Percentiles rank a stretch among this genome's conserved stretches.
Conservation (phyloP, 2,888 invertebrate genomes). For the Pardosa pseudoannulata region DNA sequence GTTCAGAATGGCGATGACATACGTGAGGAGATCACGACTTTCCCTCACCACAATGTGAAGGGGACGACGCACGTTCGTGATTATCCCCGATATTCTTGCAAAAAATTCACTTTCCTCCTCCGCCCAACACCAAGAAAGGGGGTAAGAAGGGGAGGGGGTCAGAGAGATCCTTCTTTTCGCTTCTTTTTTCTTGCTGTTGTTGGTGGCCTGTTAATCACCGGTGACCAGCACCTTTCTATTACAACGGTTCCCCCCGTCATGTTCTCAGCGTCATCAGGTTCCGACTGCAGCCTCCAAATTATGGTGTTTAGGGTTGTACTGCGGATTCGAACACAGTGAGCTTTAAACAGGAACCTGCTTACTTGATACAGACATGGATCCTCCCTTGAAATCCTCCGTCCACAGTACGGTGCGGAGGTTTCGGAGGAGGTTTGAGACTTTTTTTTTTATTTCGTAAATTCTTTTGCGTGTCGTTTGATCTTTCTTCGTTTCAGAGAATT, state of each 20-base stretch:
- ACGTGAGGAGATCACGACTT: neutral
- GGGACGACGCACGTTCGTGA: neutral
- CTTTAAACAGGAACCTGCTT: neutral
- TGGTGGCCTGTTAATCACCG: neutral
- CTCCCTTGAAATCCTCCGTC: too few relatives aligned
- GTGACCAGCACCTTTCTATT: neutral
- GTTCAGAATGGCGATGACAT: neutral
- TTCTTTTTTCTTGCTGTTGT: too few relatives aligned
- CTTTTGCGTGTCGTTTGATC: neutral
- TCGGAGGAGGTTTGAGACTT: neutral
- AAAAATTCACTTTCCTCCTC: conserved; percentile 1
- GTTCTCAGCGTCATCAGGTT: neutral
- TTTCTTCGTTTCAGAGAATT: too few relatives aligned
- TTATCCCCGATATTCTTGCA: neutral
- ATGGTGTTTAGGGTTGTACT: neutral
- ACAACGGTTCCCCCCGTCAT: neutral
- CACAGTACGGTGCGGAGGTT: too few relatives aligned
- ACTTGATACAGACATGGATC: neutral
- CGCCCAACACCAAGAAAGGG: too few relatives aligned
- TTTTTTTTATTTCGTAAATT: neutral
- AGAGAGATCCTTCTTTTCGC: too few relatives aligned
- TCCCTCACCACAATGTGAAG: neutral
- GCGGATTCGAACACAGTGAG: neutral
- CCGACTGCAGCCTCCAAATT: neutral
- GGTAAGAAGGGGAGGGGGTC: too few relatives aligned